Percentiles rank a stretch among this genome's conserved stretches.
Evolutionary conservation across 1,140 invertebrate genomes (phyloP).

Genomic region (Drosophila malerkotliana): DNA sequence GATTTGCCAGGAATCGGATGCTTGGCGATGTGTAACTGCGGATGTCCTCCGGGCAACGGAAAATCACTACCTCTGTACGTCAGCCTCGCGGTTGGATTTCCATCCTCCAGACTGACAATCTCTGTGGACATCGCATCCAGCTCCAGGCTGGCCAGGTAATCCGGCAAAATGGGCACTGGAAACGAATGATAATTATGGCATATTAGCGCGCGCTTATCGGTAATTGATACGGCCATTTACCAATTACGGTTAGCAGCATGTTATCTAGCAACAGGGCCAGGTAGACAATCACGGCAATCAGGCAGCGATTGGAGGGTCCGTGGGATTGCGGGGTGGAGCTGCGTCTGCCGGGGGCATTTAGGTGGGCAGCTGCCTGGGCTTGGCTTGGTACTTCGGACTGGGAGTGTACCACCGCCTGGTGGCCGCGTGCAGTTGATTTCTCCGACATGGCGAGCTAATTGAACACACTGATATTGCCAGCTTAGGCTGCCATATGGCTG

Average conservation of each 20-base stretch:
- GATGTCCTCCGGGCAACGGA: slow-evolving; percentile 8
- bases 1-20: slow-evolving; percentile 85
- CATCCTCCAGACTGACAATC: slow-evolving; percentile 18
- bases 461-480: slow-evolving; percentile 27
- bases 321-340: slow-evolving; percentile 48
- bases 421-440: slow-evolving; percentile 39
- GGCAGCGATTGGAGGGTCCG: slow-evolving; percentile 61
- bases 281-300: slow-evolving; percentile 87
- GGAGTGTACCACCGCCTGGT: not conserved
- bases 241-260: slow-evolving; percentile 90
- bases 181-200: slow-evolving; percentile 9
- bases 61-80: slow-evolving; percentile 34
- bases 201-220: slow-evolving; percentile 12
- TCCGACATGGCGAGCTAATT: slow-evolving; percentile 55
- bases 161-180: slow-evolving; percentile 93
- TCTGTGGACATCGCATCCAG: slow-evolving; percentile 13
- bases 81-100: slow-evolving; percentile 31
- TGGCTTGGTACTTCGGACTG: slow-evolving; percentile 14
- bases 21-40: slow-evolving; percentile 71
- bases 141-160: slow-evolving; percentile 89
- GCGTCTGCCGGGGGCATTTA: slow-evolving; percentile 56
- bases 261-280: slow-evolving; percentile 90
- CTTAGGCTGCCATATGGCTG: slow-evolving; percentile 67
- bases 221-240: slow-evolving; percentile 83
- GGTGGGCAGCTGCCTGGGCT: slow-evolving; percentile 45